Conservation (phyloP, 2,113 vertebrate species). For the Percina caprodes region DNA sequence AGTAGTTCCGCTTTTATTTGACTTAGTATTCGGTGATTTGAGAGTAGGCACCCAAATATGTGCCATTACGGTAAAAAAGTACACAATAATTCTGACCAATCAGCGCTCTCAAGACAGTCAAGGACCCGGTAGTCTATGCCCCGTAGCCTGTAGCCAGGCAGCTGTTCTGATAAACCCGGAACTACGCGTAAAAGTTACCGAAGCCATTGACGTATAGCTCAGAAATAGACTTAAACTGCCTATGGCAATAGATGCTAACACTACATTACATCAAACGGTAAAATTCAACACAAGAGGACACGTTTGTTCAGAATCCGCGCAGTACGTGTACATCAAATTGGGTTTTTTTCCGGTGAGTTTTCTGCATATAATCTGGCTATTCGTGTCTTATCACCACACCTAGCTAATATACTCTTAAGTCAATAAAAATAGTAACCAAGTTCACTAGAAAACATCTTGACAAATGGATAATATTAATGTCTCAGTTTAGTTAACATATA, state of each 20-base stretch:
- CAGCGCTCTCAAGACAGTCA: not conserved
- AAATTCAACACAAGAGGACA: rapidly evolving
- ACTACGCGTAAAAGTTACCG: too few relatives aligned
- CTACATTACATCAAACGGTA: rapidly evolving
- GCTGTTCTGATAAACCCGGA: not conserved
- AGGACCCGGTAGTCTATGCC: not conserved
- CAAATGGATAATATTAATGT: not conserved
- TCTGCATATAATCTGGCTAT: not conserved
- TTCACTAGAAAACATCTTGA: not conserved
- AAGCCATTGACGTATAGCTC: too few relatives aligned
- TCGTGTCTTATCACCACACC: constrained; percentile 7
- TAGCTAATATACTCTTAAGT: constrained; percentile 16
- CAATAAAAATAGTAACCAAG: not conserved
- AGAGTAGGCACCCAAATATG: rapidly evolving
- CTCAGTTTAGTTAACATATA: not conserved
- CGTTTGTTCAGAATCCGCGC: not conserved
- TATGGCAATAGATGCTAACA: not conserved
- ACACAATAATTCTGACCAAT: constrained; percentile 45
- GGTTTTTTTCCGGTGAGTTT: constrained; percentile 58
- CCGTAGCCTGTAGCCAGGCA: not conserved
- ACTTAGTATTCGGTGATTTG: not conserved
- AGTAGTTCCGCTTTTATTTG: not conserved
- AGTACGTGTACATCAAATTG: not conserved
- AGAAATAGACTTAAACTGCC: not conserved
- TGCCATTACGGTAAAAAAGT: constrained; percentile 64